These are phyloP conservation scores for Bufo gargarizans DNA, from an alignment of 2,113 vertebrate genomes.

Conservation along the genomic window DNA sequence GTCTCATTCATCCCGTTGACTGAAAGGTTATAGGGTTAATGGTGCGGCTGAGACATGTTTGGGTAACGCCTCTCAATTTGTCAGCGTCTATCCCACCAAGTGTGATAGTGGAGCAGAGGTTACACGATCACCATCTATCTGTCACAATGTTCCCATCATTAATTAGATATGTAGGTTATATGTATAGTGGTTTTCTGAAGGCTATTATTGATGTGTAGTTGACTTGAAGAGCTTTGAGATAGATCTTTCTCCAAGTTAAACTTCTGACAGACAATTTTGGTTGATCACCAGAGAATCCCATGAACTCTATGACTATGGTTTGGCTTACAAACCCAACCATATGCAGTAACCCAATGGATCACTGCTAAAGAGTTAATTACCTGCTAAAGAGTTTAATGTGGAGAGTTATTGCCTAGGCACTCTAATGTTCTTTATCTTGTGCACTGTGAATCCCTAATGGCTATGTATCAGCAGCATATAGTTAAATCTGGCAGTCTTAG, in stretches of 20 bases:
- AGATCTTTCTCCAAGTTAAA: not conserved
- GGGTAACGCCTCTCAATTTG: constrained; percentile 29
- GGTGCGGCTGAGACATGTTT: not conserved
- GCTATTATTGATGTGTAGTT: not conserved
- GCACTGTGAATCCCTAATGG: too few relatives aligned
- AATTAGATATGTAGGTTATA: constrained; percentile 14
- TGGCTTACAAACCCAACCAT: too few relatives aligned
- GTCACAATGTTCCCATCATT: not conserved
- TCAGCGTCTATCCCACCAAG: not conserved
- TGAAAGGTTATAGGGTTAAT: constrained; percentile 35
- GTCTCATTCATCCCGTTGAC: not conserved
- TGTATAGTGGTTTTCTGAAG: not conserved
- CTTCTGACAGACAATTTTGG: not conserved
- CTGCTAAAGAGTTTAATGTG: too few relatives aligned
- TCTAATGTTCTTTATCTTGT: too few relatives aligned
- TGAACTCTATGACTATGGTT: too few relatives aligned
- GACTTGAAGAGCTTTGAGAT: not conserved
- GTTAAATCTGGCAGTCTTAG: too few relatives aligned
- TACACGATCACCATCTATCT: not conserved
- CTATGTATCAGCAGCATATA: too few relatives aligned
- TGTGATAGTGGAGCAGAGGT: not conserved
- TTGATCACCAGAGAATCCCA: too few relatives aligned
- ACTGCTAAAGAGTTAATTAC: too few relatives aligned
- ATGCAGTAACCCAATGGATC: too few relatives aligned
- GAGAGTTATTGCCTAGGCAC: too few relatives aligned